These are phyloP conservation scores for Amphiprion ocellaris DNA, from an alignment of 2,113 vertebrate genomes.

Conservation along the genomic window DNA sequence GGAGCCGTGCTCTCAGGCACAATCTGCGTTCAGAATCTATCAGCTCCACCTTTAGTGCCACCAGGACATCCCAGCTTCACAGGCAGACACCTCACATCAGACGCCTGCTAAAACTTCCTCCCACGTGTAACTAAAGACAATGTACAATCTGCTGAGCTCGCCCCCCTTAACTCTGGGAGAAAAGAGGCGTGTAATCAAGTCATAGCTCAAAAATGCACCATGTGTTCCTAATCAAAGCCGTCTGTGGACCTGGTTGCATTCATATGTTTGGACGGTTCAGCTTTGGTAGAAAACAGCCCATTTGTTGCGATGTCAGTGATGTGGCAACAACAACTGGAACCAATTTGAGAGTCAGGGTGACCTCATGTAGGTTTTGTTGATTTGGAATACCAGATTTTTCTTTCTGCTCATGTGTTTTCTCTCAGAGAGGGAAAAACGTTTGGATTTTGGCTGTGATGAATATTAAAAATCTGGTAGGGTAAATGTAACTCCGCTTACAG, in stretches of 20 bases:
- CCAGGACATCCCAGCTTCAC: conserved; percentile 15
- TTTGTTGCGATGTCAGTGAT: conserved; percentile 74
- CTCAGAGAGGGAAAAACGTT: not conserved
- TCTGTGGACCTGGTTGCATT: conserved; percentile 77
- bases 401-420: conserved; percentile 25
- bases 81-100: conserved; percentile 7
- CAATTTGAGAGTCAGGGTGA: conserved; percentile 67
- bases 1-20: conserved; percentile 50
- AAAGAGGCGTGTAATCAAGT: conserved; percentile 83
- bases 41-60: conserved; percentile 49
- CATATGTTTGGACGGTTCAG: conserved; percentile 77
- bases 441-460: conserved; percentile 10
- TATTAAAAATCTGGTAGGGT: conserved; percentile 25
- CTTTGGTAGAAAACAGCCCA: conserved; percentile 74
- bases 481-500: not conserved
- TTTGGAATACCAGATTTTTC: conserved; percentile 38
- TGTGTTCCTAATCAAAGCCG: conserved; percentile 81
- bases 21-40: conserved; percentile 55
- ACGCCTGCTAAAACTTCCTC: conserved; percentile 21
- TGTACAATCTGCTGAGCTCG: conserved; percentile 9
- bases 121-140: not conserved
- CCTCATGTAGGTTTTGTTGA: conserved; percentile 57
- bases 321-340: conserved; percentile 80
- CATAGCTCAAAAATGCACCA: conserved; percentile 84
- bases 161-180: conserved; percentile 50